These are phyloP conservation scores for Charadrius vociferus DNA, from an alignment of 2,113 vertebrate species.

Conservation along the genomic window DNA sequence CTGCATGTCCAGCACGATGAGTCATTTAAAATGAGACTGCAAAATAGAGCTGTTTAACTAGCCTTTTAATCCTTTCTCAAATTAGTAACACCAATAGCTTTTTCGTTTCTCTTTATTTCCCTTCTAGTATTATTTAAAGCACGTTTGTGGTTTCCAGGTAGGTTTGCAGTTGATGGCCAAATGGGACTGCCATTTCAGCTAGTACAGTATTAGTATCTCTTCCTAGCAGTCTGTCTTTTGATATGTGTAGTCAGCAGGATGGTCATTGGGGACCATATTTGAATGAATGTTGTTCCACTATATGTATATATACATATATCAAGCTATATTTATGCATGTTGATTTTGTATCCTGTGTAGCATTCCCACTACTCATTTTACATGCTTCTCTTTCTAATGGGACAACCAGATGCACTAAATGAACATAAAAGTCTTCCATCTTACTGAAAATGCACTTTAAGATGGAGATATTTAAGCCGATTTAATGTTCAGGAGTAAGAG, in stretches of 20 bases:
- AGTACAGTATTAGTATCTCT: not conserved
- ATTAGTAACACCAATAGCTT: not conserved
- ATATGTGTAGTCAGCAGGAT: not conserved
- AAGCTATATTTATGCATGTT: not conserved
- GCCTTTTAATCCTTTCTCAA: slow-evolving; percentile 15
- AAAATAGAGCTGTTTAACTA: not conserved
- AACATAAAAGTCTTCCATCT: not conserved
- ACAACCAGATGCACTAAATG: not conserved
- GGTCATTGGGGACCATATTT: not conserved
- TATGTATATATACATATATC: not conserved
- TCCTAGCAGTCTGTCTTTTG: not conserved
- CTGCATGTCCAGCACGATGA: not conserved
- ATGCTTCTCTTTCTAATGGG: not conserved
- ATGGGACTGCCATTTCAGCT: not conserved
- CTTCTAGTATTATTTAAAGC: not conserved
- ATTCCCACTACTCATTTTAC: slow-evolving; percentile 4
- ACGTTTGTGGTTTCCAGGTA: not conserved
- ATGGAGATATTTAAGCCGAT: not conserved
- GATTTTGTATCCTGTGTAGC: not conserved
- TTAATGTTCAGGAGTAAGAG: not conserved
- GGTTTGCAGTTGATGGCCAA: not conserved
- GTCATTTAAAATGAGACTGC: slow-evolving; percentile 25
- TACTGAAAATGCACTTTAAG: slow-evolving; percentile 2
- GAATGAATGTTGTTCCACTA: not conserved
- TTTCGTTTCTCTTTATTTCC: not conserved